Evolutionary conservation across 2,888 invertebrate species (phyloP), one percentile per base, ranked within the genome.

Genomic region (Deladenus siricidicola): DNA sequence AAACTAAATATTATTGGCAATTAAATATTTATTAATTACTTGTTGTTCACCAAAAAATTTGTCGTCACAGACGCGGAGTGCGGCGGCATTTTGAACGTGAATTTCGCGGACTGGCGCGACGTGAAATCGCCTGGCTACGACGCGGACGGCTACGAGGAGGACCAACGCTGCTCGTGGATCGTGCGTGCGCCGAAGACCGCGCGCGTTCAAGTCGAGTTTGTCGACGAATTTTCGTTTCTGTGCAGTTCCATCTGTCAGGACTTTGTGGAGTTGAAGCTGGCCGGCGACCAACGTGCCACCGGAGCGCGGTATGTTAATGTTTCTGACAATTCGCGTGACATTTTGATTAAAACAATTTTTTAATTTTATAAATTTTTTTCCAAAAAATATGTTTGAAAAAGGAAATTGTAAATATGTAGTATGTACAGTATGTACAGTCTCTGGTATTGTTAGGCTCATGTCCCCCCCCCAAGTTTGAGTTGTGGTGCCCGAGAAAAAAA

Each of bases 161-260:
- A 72, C 49, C 76, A 78, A 52, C 68, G 69, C 49, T 78, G 78
- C 63, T 67, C 68, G 21, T 78, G 78, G 78, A 49, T 77, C 17
- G 49, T 75, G 17, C 65, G 62, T 58, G 65, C 72, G 3, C 65
- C 70, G 3, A 3, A 21, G 4, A 28, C 28, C 14, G 39, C 52
- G 8, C 62, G 73, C 39, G 63, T 78, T 6, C 69, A 71, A 30
- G 60, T 75, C 4, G 70, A 76, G 48, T 78, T 78, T 56, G 62
- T 74, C n/a, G 75, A 74, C 23, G 71, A 74, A 23, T 79, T 75
- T 56, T 68, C 71, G 4, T 74, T 78, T 56, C 63, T 76, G n/a
- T 78, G 78, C 66, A 73, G 72, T 1, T 66, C 71, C 17, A 76
- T 74, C 8, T 78, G 78, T 51, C 58, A 72, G 4, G 78, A 78